phyloP scores from a whole-genome alignment of 2,113 vertebrate genomes.

The Dolichallabes microphthalmus region DNA sequence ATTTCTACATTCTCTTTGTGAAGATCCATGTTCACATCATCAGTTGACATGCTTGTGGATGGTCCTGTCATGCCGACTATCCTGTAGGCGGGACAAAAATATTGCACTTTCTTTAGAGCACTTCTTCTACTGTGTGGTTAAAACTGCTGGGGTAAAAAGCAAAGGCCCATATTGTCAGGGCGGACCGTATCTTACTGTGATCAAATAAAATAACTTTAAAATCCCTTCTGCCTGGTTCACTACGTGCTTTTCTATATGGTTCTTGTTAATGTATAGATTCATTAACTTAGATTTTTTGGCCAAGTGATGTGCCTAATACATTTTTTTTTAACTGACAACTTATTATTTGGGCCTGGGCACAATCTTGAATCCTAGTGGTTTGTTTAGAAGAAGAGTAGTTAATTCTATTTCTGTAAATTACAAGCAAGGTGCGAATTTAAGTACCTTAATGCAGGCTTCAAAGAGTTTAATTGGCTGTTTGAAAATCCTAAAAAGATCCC shows the following conservation, averaged over 20 bases:
- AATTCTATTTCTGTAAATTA: background rate
- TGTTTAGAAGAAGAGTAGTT: background rate
- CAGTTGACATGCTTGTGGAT: slow-evolving; percentile 72
- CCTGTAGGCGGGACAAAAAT: background rate
- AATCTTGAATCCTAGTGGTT: background rate
- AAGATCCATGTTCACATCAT: slow-evolving; percentile 43
- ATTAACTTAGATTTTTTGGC: background rate
- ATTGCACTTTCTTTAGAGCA: background rate
- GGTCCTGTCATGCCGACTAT: background rate
- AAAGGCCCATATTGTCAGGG: background rate
- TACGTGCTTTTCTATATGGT: background rate
- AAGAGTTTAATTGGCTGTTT: slow-evolving; percentile 73
- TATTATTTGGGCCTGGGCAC: background rate
- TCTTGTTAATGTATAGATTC: background rate
- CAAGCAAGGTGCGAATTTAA: background rate
- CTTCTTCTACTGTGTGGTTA: background rate
- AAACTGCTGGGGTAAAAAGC: background rate
- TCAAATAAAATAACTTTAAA: background rate
- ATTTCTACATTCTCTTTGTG: slow-evolving; percentile 13
- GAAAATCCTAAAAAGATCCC: slow-evolving; percentile 63
- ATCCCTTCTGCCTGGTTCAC: background rate
- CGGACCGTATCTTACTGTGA: too few relatives aligned
- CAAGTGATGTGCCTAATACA: background rate
- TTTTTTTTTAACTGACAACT: background rate
- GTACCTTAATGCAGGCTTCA: background rate